Conservation (phyloP, 2,113 vertebrate species). For the Struthio camelus region DNA sequence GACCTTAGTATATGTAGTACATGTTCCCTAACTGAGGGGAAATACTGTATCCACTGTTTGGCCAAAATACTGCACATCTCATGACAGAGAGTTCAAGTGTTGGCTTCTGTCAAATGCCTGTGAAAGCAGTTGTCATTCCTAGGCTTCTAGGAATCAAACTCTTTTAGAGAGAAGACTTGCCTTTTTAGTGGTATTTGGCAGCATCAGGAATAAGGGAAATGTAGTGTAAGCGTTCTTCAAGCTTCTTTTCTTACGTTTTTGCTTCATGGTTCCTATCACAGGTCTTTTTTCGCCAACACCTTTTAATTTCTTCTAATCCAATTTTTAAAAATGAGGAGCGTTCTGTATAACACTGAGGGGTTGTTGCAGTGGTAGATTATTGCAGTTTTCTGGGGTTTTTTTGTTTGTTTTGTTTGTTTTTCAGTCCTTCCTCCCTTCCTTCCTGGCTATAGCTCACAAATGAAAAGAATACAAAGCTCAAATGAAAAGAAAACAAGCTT, state of each 20-base stretch:
- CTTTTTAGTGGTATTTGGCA: neutral
- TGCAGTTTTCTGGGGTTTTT: neutral
- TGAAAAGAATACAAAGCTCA: neutral
- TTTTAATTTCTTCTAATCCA: neutral
- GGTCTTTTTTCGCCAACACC: neutral
- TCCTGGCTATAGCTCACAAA: neutral
- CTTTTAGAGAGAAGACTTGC: neutral
- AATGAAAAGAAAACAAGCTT: neutral
- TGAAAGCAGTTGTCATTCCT: neutral
- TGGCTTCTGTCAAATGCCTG: neutral
- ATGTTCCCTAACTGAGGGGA: neutral
- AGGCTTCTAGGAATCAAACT: neutral
- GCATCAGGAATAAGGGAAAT: neutral
- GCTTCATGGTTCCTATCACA: neutral
- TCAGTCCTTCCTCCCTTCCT: neutral
- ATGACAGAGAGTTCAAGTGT: neutral
- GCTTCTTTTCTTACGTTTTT: neutral
- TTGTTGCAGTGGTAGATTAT: neutral
- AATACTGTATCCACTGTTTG: neutral
- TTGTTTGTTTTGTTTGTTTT: neutral
- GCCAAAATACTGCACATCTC: neutral
- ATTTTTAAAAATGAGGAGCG: too few relatives aligned
- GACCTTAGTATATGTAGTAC: neutral
- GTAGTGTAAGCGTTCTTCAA: neutral
- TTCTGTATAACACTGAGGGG: neutral